These are phyloP conservation scores for Ptiloglossa arizonensis DNA, from an alignment of 1,140 invertebrate species.

Conservation along the genomic window DNA sequence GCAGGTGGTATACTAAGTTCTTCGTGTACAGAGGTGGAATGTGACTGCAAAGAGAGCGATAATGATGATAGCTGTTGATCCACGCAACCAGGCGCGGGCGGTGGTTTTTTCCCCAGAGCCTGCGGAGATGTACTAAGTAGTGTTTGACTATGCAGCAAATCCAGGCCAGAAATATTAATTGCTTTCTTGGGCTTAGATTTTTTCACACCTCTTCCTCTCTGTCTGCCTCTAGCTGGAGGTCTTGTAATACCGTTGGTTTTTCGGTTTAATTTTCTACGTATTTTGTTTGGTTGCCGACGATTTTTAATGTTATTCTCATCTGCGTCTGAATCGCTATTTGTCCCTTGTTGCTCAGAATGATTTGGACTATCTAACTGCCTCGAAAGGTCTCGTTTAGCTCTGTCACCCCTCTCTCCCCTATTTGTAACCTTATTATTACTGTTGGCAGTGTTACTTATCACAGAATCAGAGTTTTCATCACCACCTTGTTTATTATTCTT, in stretches of 20 bases:
- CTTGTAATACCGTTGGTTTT: conserved; percentile 78
- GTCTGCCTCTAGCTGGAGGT: conserved; percentile 75
- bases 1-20: conserved; percentile 91
- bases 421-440: conserved; percentile 75
- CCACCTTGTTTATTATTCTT: conserved; percentile 93
- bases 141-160: conserved; percentile 94
- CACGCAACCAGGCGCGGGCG: conserved; percentile 93
- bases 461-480: conserved; percentile 80
- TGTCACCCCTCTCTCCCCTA: conserved; percentile 73
- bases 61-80: conserved; percentile 93
- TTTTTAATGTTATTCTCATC: conserved; percentile 72
- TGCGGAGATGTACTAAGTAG: conserved; percentile 91
- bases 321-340: conserved; percentile 76
- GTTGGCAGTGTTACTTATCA: conserved; percentile 81
- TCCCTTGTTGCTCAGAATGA: conserved; percentile 73
- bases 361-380: conserved; percentile 78
- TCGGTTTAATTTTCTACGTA: conserved; percentile 79
- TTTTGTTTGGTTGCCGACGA: conserved; percentile 75
- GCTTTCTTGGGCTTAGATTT: conserved; percentile 85
- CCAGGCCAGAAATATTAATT: conserved; percentile 91
- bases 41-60: conserved; percentile 82
- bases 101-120: conserved; percentile 86
- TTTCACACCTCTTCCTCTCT: conserved; percentile 81
- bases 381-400: conserved; percentile 78
- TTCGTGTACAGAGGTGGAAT: conserved; percentile 86